Evolutionary conservation across 2,797 vertebrate genomes (phyloP).

Genomic region (Pteropus rufus): DNA sequence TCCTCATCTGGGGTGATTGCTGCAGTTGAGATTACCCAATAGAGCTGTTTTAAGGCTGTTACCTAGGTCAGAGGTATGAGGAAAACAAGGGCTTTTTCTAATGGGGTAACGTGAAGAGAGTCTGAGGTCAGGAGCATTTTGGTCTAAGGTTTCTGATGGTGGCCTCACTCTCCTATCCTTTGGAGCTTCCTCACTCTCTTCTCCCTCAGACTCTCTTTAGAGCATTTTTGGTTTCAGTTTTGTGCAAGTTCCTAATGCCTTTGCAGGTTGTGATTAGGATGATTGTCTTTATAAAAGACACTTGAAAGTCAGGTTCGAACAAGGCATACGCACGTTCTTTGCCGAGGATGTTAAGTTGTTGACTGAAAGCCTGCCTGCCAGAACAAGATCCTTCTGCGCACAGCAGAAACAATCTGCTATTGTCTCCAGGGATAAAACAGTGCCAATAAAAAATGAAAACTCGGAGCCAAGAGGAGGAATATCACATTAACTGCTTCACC

Average conservation of each 20-base stretch:
- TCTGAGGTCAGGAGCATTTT: neutral
- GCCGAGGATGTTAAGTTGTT: conserved; percentile 76
- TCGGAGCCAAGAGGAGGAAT: conserved; percentile 66
- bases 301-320: conserved; percentile 77
- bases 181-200: neutral
- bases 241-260: conserved; percentile 13
- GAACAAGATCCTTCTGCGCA: conserved; percentile 79
- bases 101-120: neutral
- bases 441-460: conserved; percentile 79
- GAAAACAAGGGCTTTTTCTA: neutral
- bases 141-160: neutral
- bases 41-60: neutral
- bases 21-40: conserved; percentile 52
- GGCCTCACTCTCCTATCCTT: neutral
- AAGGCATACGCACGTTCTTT: conserved; percentile 57
- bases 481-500: conserved; percentile 78
- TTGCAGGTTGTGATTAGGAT: neutral
- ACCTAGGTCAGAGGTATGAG: conserved; percentile 46
- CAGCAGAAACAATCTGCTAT: conserved; percentile 81
- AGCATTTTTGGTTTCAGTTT: conserved; percentile 51
- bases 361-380: conserved; percentile 81
- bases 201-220: neutral
- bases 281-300: conserved; percentile 61
- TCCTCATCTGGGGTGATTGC: neutral
- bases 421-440: conserved; percentile 77